Evolutionary conservation across 2,888 invertebrate species (phyloP), one percentile per base, ranked within the genome.

Genomic region (Pristionchus mayeri): DNA sequence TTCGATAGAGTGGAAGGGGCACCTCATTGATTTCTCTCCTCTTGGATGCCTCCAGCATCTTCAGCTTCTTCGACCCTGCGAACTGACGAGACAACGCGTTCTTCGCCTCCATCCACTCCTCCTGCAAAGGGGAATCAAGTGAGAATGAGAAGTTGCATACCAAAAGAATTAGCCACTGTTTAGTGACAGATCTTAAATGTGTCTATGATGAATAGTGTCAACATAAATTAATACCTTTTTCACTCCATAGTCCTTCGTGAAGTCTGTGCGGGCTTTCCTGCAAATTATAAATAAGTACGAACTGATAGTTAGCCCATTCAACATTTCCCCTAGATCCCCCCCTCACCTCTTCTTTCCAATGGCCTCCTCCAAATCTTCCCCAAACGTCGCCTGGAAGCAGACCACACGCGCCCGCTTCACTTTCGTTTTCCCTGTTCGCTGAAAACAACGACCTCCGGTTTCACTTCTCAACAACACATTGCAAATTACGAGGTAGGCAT

Each of bases 31-130:
- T 87, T 1, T 86, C 84, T 86, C 89, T 85, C 80, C 87, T 67
- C 21, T 86, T 85, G 4, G 86, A 67, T 3, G 88, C 88, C 52
- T 88, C 88, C 34, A 87, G 86, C 84, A 89, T 88, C 50, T 87
- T 89, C 13, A 87, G 82, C 44, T 89, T 89, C 82, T 87, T 88
- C 48, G 88, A 86, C 1, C 88, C 88, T 44, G 88, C 89, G 54
- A 89, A 89, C 40, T 86, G 82, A 24, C 84, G 54, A 0, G 89
- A 87, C 30, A 89, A 79, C 60, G 85, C 79, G 21, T 86, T 82
- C 37, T 88, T 84, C 76, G 87, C 87, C 37, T 86, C 87, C 27
- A 86, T 85, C 86, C 87, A 88, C 0, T 86, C 86, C 7, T 86
- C 82, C 21, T 34, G 30, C n/a, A n/a, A n/a, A n/a, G n/a, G n/a